These are phyloP conservation scores for Heterodera schachtii DNA, from an alignment of 1,140 invertebrate genomes.

Conservation along the genomic window DNA sequence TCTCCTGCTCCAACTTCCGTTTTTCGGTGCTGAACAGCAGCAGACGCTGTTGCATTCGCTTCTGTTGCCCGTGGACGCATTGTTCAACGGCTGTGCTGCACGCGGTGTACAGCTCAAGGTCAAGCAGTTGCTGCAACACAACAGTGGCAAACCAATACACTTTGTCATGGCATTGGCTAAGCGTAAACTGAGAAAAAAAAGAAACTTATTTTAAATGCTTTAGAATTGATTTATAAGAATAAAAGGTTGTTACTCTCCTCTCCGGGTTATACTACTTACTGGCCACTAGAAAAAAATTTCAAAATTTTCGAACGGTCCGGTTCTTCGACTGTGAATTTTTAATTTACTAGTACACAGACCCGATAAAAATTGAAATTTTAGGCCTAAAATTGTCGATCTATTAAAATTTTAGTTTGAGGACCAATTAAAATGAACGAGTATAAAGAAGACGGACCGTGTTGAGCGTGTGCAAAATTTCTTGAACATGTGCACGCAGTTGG, in stretches of 20 bases:
- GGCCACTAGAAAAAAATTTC: too few species aligned
- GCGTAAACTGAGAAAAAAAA: background rate
- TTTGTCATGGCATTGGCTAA: background rate
- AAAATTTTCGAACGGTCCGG: too few species aligned
- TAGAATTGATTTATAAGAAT: too few species aligned
- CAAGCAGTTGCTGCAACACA: conserved; percentile 8
- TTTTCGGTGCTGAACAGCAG: background rate
- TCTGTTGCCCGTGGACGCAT: background rate
- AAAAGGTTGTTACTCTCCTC: too few species aligned
- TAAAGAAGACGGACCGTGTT: background rate
- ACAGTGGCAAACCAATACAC: background rate
- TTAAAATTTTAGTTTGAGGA: too few species aligned
- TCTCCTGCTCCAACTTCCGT: background rate
- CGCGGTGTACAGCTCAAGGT: conserved; percentile 5
- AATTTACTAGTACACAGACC: too few species aligned
- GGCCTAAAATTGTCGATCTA: too few species aligned
- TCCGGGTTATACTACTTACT: too few species aligned
- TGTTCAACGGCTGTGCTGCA: conserved; percentile 8
- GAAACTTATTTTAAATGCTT: background rate
- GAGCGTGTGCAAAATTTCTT: background rate
- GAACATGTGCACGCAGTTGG: background rate
- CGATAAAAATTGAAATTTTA: background rate
- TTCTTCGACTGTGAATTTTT: too few species aligned
- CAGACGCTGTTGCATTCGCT: background rate
- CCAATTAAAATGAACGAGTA: too few species aligned